Evolutionary conservation across 2,888 invertebrate species (phyloP).

Genomic region (Meandrusa payeni): DNA sequence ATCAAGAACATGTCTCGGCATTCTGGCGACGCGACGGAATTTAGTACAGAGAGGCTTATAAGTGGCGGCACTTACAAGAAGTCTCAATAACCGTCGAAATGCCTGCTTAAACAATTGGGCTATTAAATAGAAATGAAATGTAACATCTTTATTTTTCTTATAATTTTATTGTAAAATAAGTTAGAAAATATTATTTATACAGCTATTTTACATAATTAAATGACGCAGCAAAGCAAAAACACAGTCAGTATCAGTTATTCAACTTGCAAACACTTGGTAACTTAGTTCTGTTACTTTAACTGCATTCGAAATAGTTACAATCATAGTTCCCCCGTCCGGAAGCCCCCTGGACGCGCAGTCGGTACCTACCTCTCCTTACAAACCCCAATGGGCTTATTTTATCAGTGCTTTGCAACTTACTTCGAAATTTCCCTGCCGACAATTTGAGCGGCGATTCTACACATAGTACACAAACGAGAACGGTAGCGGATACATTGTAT

Average conservation of each 20-base stretch:
- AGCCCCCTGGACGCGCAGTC: conserved; percentile 36
- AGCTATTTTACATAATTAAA: no score
- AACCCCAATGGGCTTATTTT: conserved; percentile 54
- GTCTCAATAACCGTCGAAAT: no score
- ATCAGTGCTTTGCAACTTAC: conserved; percentile 37
- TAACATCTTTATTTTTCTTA: no score
- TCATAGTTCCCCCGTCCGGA: conserved; percentile 18
- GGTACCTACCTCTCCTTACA: conserved; percentile 37
- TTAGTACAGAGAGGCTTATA: no score
- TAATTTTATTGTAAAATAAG: no score
- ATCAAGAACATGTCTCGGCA: no score
- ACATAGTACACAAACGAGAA: neutral
- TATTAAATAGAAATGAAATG: no score
- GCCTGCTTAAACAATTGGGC: no score
- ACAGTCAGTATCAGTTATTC: conserved; percentile 6
- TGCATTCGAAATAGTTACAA: conserved; percentile 23
- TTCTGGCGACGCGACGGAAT: no score
- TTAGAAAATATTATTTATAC: no score
- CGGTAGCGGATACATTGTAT: neutral
- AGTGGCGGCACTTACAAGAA: no score
- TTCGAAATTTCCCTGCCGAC: conserved; percentile 34
- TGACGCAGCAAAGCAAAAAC: no score
- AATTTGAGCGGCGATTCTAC: conserved; percentile 51
- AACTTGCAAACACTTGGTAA: conserved; percentile 13
- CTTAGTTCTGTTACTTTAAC: conserved; percentile 19